A percentile compares a stretch with the other conserved stretches of the same genome.
Evolutionary conservation across 2,113 vertebrate genomes (phyloP).

Genomic region (Lagopus leucura): DNA sequence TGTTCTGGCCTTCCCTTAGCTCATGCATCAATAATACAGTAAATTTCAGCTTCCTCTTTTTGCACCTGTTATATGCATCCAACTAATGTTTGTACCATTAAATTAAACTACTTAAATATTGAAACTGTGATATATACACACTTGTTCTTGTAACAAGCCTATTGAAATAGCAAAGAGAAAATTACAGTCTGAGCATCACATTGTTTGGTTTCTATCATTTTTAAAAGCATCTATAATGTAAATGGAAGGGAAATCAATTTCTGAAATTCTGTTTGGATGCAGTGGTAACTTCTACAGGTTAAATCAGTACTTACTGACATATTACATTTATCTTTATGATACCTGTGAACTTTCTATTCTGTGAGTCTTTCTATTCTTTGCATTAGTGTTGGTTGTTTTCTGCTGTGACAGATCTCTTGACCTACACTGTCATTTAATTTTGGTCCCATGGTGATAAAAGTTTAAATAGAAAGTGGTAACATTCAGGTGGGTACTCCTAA

Average conservation of each 20-base stretch:
- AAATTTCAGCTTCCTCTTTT: background rate
- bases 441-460: background rate
- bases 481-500: background rate
- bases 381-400: background rate
- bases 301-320: background rate
- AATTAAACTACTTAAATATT: conserved; percentile 32
- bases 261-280: background rate
- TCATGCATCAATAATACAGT: background rate
- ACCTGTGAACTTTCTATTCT: background rate
- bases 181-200: background rate
- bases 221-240: background rate
- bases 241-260: conserved; percentile 1
- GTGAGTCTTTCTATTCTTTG: background rate
- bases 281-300: background rate
- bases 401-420: background rate
- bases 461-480: background rate
- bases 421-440: background rate
- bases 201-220: conserved; percentile 1
- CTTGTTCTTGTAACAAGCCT: background rate
- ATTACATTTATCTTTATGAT: background rate
- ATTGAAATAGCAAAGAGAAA: background rate
- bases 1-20: background rate
- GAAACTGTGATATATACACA: background rate
- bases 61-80: background rate
- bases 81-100: background rate